phyloP scores from a whole-genome alignment of 2,888 invertebrate species.

The Dioctria rufipes region DNA sequence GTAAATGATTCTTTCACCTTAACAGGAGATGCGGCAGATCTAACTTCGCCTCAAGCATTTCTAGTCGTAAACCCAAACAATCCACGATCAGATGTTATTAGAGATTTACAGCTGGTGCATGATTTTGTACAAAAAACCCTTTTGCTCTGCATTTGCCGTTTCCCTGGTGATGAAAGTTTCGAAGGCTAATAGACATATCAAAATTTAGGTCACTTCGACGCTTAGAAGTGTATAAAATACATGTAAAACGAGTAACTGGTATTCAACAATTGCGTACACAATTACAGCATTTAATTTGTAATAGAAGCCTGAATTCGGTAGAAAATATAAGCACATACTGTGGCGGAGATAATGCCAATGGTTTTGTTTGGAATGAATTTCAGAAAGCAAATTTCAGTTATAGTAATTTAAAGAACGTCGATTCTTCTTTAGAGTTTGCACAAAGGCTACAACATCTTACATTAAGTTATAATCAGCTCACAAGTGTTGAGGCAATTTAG shows the following conservation, averaged over 20 bases:
- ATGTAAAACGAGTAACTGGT: constrained; percentile 73
- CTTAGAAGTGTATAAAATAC: constrained; percentile 75
- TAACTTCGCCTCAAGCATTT: constrained; percentile 71
- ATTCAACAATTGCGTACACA: constrained; percentile 75
- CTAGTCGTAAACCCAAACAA: constrained; percentile 75
- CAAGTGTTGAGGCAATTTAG: constrained; percentile 73
- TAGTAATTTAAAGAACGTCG: constrained; percentile 74
- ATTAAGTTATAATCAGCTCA: constrained; percentile 77
- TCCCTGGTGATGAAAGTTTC: constrained; percentile 67
- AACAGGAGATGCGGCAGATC: constrained; percentile 72
- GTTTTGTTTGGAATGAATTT: constrained; percentile 77
- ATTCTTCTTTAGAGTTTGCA: constrained; percentile 75
- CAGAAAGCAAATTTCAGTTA: constrained; percentile 75
- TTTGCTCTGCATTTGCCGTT: constrained; percentile 73
- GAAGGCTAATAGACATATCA: constrained; percentile 73
- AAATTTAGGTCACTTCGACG: constrained; percentile 74
- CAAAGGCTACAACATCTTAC: constrained; percentile 77
- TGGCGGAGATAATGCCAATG: constrained; percentile 76
- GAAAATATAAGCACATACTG: constrained; percentile 73
- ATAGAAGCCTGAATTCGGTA: constrained; percentile 70
- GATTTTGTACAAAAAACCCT: constrained; percentile 77
- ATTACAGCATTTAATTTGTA: constrained; percentile 73
- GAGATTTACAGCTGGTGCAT: constrained; percentile 76
- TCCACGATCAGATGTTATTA: constrained; percentile 73
- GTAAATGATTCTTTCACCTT: constrained; percentile 74